phyloP scores from a whole-genome alignment of 2,797 vertebrate species.

The Urosaurus nigricauda region DNA sequence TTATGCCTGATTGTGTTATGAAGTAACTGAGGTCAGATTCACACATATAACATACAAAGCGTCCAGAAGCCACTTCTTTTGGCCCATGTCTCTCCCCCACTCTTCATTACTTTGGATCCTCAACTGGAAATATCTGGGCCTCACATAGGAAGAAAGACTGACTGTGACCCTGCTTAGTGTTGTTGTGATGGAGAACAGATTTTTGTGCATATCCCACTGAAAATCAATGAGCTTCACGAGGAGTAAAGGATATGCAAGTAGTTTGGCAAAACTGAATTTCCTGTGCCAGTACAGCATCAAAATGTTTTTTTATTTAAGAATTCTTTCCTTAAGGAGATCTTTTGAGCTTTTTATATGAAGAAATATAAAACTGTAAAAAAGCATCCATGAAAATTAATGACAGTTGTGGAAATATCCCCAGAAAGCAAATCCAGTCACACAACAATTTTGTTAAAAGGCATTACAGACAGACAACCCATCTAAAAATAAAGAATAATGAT shows the following conservation, averaged over 20 bases:
- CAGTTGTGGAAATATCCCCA: not conserved
- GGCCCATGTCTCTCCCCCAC: no score
- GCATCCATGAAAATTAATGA: constrained; percentile 11
- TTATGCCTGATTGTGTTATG: not conserved
- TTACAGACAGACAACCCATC: not conserved
- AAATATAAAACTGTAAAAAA: constrained; percentile 9
- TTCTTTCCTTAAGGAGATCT: accelerated
- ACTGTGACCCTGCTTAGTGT: not conserved
- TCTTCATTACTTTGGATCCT: no score
- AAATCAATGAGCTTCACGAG: not conserved
- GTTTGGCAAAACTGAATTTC: not conserved
- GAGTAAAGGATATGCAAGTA: not conserved
- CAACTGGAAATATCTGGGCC: no score
- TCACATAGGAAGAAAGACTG: no score
- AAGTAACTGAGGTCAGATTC: not conserved
- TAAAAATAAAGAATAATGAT: not conserved
- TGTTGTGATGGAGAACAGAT: not conserved
- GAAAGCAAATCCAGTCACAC: constrained; percentile 18
- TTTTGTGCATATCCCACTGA: not conserved
- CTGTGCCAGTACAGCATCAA: constrained; percentile 26
- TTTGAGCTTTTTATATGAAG: not conserved
- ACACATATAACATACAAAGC: not conserved
- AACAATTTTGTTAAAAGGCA: not conserved
- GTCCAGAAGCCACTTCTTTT: no score
- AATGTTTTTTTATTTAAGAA: not conserved